phyloP scores from a whole-genome alignment of 2,113 vertebrate genomes.

The Andinoacara biseriatus region DNA sequence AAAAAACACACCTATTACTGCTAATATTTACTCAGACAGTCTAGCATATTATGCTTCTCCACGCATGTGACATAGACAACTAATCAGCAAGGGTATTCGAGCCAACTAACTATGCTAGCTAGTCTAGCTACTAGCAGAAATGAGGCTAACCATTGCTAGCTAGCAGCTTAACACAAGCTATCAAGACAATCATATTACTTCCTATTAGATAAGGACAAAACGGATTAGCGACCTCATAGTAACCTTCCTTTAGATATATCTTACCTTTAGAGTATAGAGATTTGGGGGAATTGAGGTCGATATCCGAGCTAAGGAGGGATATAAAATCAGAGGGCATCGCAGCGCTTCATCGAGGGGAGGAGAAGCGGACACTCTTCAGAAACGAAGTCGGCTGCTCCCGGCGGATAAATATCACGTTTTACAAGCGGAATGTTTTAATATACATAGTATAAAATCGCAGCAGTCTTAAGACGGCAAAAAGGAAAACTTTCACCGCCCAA shows the following conservation, averaged over 20 bases:
- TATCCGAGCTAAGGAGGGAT: constrained; percentile 93
- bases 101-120: constrained; percentile 67
- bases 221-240: background rate
- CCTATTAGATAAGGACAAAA: background rate
- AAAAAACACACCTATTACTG: background rate
- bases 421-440: constrained; percentile 59
- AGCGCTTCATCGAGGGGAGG: constrained; percentile 82
- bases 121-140: constrained; percentile 58
- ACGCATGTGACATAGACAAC: constrained; percentile 31
- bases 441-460: constrained; percentile 35
- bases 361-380: constrained; percentile 77
- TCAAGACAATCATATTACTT: constrained; percentile 26
- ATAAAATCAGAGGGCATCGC: constrained; percentile 98
- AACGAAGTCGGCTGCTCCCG: constrained; percentile 52
- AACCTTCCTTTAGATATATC: constrained; percentile 28
- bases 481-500: constrained; percentile 51
- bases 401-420: constrained; percentile 52
- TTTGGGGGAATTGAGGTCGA: constrained; percentile 94
- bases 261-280: constrained; percentile 95
- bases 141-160: constrained; percentile 70
- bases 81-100: constrained; percentile 40
- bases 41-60: background rate
- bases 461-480: constrained; percentile 26
- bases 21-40: background rate
- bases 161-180: constrained; percentile 63